These are phyloP conservation scores for Trachelipus rathkii DNA, from an alignment of 1,140 invertebrate genomes.

Conservation along the genomic window DNA sequence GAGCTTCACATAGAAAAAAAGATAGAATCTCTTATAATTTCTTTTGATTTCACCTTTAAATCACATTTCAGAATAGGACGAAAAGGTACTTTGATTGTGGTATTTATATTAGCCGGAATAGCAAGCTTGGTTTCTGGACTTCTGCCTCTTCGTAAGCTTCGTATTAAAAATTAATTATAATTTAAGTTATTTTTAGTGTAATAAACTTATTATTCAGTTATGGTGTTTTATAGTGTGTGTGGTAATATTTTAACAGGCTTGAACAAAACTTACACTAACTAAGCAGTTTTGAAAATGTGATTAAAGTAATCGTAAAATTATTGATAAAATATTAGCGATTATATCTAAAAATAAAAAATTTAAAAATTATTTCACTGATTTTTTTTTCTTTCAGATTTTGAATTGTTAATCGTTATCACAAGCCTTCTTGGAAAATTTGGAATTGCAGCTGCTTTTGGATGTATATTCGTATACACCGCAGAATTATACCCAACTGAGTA, in stretches of 20 bases:
- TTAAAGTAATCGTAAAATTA: not conserved
- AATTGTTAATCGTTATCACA: constrained; percentile 54
- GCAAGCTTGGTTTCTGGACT: constrained; percentile 24
- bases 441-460: constrained; percentile 75
- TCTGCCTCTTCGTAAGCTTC: constrained; percentile 5
- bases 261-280: too few species aligned
- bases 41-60: too few species aligned
- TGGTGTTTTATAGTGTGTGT: too few species aligned
- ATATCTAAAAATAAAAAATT: too few species aligned
- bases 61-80: not conserved
- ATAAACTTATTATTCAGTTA: too few species aligned
- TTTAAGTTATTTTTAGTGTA: too few species aligned
- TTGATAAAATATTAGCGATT: too few species aligned
- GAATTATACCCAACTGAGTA: constrained; percentile 71
- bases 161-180: too few species aligned
- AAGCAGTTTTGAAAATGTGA: not conserved
- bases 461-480: constrained; percentile 83
- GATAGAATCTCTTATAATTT: too few species aligned
- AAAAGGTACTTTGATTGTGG: not conserved
- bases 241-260: too few species aligned
- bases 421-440: constrained; percentile 75
- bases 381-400: not conserved
- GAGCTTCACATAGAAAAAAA: too few species aligned
- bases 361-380: too few species aligned
- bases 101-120: not conserved